Percentiles rank a stretch among this genome's conserved stretches.
phyloP scores from a whole-genome alignment of 1,140 invertebrate genomes.

The Dreissena rostriformis region DNA sequence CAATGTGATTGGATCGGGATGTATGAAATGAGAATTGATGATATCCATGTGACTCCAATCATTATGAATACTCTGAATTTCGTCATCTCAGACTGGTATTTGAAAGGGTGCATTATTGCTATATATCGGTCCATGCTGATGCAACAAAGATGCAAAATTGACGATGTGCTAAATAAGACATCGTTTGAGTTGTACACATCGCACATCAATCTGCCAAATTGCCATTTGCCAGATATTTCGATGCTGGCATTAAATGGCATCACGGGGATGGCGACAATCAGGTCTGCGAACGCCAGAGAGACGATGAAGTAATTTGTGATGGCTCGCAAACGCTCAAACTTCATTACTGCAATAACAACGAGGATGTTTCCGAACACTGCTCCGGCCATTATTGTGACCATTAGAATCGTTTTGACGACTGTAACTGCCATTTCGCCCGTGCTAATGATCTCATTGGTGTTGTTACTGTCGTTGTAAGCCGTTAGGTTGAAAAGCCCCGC shows the following conservation, averaged over 20 bases:
- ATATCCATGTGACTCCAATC: conserved; percentile 78
- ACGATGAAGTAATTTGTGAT: conserved; percentile 98
- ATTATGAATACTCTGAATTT: conserved; percentile 74
- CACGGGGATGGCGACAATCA: conserved; percentile 92
- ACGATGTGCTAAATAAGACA: conserved; percentile 97
- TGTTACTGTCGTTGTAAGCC: conserved; percentile 13
- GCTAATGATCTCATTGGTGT: background rate
- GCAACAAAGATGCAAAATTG: conserved; percentile 96
- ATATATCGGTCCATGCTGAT: conserved; percentile 93
- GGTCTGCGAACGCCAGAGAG: conserved; percentile 93
- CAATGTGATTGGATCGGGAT: conserved; percentile 80
- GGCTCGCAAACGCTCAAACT: conserved; percentile 87
- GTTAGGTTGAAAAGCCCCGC: background rate
- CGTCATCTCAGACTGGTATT: conserved; percentile 80
- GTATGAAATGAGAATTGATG: conserved; percentile 80
- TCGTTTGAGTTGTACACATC: conserved; percentile 98
- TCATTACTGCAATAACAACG: conserved; percentile 83
- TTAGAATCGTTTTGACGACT: conserved; percentile 71
- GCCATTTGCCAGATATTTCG: conserved; percentile 88
- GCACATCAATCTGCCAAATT: conserved; percentile 93
- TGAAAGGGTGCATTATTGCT: conserved; percentile 80
- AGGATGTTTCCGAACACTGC: conserved; percentile 89
- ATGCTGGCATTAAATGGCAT: conserved; percentile 93
- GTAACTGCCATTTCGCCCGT: conserved; percentile 21
- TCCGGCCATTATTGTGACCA: conserved; percentile 88